Evolutionary conservation across 2,113 vertebrate genomes (phyloP).

Genomic region (Lanius ludovicianus): DNA sequence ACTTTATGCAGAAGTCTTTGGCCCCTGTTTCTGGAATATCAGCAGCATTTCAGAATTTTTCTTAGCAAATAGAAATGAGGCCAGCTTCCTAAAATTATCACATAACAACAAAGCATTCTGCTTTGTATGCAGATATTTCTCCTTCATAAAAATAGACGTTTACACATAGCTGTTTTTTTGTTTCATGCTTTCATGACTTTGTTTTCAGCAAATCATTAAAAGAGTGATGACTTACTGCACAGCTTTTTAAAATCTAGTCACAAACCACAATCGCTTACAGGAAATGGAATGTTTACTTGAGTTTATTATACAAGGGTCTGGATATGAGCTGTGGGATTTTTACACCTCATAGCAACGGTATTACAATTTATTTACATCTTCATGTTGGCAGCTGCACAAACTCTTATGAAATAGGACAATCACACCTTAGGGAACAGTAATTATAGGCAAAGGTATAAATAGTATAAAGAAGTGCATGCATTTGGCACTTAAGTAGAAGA

Average conservation of each 20-base stretch:
- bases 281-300: conserved; percentile 93
- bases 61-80: background rate
- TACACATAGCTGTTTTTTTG: background rate
- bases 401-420: conserved; percentile 90
- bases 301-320: conserved; percentile 88
- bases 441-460: conserved; percentile 88
- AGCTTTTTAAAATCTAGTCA: conserved; percentile 82
- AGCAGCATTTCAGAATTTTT: background rate
- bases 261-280: conserved; percentile 86
- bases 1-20: background rate
- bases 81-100: background rate
- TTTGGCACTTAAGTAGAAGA: conserved; percentile 80
- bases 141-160: background rate
- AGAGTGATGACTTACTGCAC: conserved; percentile 78
- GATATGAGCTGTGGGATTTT: conserved; percentile 87
- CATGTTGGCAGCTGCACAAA: conserved; percentile 89
- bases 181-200: conserved; percentile 69
- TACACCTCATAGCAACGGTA: conserved; percentile 88
- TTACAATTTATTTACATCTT: conserved; percentile 97
- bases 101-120: background rate
- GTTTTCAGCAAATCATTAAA: conserved; percentile 78
- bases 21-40: background rate
- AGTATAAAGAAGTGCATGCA: conserved; percentile 75
- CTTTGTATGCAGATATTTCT: background rate
- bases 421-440: conserved; percentile 86